Base-by-base conservation (phyloP, 2,888 invertebrate genomes). In the Nipponacmea schrenckii region DNA sequence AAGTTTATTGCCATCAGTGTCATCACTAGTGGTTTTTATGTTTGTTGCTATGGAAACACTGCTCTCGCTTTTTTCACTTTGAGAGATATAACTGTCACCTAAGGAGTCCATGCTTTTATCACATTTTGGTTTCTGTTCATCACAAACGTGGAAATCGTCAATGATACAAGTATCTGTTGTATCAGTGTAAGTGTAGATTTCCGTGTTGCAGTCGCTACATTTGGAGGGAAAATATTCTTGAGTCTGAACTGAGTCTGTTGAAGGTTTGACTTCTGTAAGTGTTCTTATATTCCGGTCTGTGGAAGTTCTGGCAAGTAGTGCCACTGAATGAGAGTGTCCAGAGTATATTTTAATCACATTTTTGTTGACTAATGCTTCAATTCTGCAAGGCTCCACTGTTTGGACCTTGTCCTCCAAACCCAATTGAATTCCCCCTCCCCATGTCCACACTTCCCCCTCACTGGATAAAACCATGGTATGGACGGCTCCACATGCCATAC, bases 341-440 rank as follows among this genome's bases (percentile, higher is more conserved):
- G 86, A 85, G 50, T 76, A 75, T 17, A 88, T 79, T 20, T 78
- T 76, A 20, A 88, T 48, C n/a, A 86, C 86, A 67, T 79, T 79
- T 26, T 80, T 78, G 4, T 81, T 84, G 0, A 66, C 67, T 15
- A 89, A 78, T 20, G 75, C 76, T 27, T 83, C 78, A 2, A 89
- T 48, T 17, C 77, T 74, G 0, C 71, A 65, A 8, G 89, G 89
- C 8, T 69, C 46, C 14, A 72, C 62, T 14, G 74, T 72, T 65
- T 74, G 75, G 10, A 77, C 67, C 14, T 74, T 64, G 12, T 74
- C 73, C 1, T 79, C 81, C 17, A 86, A 70, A 10, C 86, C 87
- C 7, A 86, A 77, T 72, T 84, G 83, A 24, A 77, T 68, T 2
- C 89, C 88, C 20, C 77, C 76, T 1, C 89, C 89, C 89, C 89